A percentile compares a stretch with the other conserved stretches of the same genome.
Evolutionary conservation across 2,888 invertebrate genomes (phyloP).

Genomic region (Tetheella fluctuosa): DNA sequence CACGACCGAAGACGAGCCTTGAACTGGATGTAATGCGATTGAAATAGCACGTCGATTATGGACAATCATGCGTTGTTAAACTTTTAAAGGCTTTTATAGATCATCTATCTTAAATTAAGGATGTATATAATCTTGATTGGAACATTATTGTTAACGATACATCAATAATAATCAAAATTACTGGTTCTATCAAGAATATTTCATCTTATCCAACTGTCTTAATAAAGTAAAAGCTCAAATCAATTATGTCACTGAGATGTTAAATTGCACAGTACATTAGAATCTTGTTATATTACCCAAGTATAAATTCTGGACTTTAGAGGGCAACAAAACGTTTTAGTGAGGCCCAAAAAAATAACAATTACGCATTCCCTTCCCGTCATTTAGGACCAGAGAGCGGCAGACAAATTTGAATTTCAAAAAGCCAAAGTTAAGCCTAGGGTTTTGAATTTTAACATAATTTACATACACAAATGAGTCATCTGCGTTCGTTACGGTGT

Average conservation of each 20-base stretch:
- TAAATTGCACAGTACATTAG: neutral
- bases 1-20: constrained; percentile 32
- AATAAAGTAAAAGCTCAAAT: too few relatives aligned
- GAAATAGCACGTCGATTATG: constrained; percentile 29
- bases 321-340: constrained; percentile 5
- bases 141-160: neutral
- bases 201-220: too few relatives aligned
- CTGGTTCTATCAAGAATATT: too few relatives aligned
- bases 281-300: neutral
- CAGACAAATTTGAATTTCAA: constrained; percentile 53
- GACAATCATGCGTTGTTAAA: constrained; percentile 26
- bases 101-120: neutral
- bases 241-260: neutral
- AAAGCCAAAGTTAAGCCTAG: constrained; percentile 53
- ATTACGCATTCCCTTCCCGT: constrained; percentile 48
- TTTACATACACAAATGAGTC: constrained; percentile 68
- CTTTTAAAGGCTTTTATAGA: constrained; percentile 17
- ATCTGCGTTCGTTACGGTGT: constrained; percentile 57
- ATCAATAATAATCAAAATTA: neutral
- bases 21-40: constrained; percentile 28
- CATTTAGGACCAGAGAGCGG: constrained; percentile 41
- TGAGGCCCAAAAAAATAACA: constrained; percentile 32
- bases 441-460: constrained; percentile 56
- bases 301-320: neutral
- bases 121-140: neutral